Conservation (phyloP, 2,888 invertebrate genomes). For the Nomada goodeniana region DNA sequence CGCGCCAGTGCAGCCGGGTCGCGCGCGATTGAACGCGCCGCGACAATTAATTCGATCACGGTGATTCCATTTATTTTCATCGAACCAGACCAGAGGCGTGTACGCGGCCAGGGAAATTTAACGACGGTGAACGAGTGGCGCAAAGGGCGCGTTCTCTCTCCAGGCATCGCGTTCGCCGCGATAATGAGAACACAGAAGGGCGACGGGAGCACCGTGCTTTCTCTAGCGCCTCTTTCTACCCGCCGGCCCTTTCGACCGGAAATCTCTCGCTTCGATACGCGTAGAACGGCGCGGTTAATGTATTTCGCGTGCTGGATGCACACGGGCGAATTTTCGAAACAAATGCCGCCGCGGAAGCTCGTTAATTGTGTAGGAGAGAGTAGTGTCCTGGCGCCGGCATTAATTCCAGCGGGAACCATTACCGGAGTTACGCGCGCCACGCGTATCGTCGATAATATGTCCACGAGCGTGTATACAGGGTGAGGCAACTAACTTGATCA, state of each 20-base stretch:
- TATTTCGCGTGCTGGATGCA: slow-evolving; percentile 34
- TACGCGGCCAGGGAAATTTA: neutral
- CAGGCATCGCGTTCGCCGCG: slow-evolving; percentile 4
- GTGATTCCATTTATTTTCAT: slow-evolving; percentile 19
- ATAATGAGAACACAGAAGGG: slow-evolving; percentile 52
- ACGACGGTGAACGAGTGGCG: slow-evolving; percentile 6
- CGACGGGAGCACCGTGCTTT: slow-evolving; percentile 24
- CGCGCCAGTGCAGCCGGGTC: neutral
- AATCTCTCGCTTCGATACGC: neutral
- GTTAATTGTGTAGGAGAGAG: slow-evolving; percentile 66
- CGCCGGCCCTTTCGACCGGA: slow-evolving; percentile 4
- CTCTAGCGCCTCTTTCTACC: slow-evolving; percentile 6
- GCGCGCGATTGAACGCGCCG: slow-evolving; percentile 21
- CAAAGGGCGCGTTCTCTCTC: slow-evolving; percentile 29
- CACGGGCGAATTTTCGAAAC: slow-evolving; percentile 65
- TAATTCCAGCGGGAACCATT: slow-evolving; percentile 67
- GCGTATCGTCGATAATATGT: slow-evolving; percentile 46
- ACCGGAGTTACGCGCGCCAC: slow-evolving; percentile 38
- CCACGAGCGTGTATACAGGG: neutral
- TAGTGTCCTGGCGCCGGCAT: slow-evolving; percentile 48
- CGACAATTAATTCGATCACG: slow-evolving; percentile 45
- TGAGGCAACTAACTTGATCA: too few relatives aligned
- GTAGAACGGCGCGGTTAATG: neutral
- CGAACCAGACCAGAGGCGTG: neutral
- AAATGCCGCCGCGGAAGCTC: slow-evolving; percentile 70